These are phyloP conservation scores for Steinernema carpocapsae DNA, from an alignment of 2,888 invertebrate genomes.

Conservation along the genomic window DNA sequence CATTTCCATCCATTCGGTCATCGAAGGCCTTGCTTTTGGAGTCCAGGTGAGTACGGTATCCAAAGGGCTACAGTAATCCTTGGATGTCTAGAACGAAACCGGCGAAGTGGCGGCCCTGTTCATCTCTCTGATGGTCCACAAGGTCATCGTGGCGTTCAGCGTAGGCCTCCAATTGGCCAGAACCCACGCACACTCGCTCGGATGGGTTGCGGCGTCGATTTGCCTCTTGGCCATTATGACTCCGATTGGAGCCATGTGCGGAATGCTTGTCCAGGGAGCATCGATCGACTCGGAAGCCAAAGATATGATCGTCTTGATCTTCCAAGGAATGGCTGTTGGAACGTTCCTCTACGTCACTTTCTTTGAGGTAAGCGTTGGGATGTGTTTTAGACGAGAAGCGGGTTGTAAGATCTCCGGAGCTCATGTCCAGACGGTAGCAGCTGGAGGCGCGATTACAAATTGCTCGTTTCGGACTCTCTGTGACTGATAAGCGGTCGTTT, in stretches of 20 bases:
- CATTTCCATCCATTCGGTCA: conserved; percentile 74
- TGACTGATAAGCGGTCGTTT: too few species aligned
- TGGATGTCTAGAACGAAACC: conserved; percentile 42
- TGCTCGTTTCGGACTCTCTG: too few species aligned
- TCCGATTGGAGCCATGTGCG: conserved; percentile 74
- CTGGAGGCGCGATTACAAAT: too few species aligned
- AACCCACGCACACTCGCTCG: conserved; percentile 67
- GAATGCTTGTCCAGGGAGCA: conserved; percentile 55
- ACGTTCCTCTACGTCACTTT: conserved; percentile 92
- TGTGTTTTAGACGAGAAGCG: too few species aligned
- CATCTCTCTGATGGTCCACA: conserved; percentile 66
- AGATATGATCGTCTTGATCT: conserved; percentile 64
- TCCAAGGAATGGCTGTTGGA: conserved; percentile 87
- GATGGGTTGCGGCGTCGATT: conserved; percentile 69
- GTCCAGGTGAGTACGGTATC: conserved; percentile 48
- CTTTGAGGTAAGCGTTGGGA: conserved; percentile 78
- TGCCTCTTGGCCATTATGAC: conserved; percentile 75
- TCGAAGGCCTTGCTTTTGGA: conserved; percentile 72
- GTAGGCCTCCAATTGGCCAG: conserved; percentile 71
- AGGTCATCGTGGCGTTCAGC: conserved; percentile 74
- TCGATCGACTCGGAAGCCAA: conserved; percentile 45
- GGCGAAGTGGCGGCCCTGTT: conserved; percentile 58
- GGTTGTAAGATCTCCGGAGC: too few species aligned
- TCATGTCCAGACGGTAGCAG: too few species aligned
- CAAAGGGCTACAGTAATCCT: background rate